Evolutionary conservation across 2,888 invertebrate species (phyloP).

Genomic region (Augochlorella aurata): DNA sequence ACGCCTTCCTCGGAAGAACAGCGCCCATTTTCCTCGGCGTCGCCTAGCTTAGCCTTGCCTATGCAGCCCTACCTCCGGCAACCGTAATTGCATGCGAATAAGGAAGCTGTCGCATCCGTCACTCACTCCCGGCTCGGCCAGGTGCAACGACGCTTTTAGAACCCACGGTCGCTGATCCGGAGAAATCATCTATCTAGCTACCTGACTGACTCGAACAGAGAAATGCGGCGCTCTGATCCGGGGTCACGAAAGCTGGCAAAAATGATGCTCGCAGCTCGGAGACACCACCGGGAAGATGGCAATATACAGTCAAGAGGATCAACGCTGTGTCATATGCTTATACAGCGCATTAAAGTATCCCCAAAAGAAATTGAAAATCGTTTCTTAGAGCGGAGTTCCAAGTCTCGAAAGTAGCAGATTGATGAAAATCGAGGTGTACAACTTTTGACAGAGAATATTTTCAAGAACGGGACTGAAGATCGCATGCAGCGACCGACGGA

Average conservation of each 20-base stretch:
- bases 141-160: background rate
- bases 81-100: slow-evolving; percentile 51
- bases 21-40: slow-evolving; percentile 53
- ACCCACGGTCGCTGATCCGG: background rate
- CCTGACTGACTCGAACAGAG: background rate
- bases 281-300: background rate
- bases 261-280: background rate
- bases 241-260: background rate
- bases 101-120: slow-evolving; percentile 40
- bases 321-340: background rate
- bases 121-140: slow-evolving; percentile 1
- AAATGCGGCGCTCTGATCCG: background rate
- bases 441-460: too few species aligned
- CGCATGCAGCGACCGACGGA: background rate
- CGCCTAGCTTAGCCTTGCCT: slow-evolving; percentile 11
- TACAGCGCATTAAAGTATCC: background rate
- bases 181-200: background rate
- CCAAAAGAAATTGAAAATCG: background rate
- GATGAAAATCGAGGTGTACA: too few species aligned
- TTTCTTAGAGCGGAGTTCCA: background rate
- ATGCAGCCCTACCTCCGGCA: slow-evolving; percentile 11
- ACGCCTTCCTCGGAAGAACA: slow-evolving; percentile 56
- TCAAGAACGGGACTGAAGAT: background rate
- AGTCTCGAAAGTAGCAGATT: background rate
- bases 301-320: background rate